phyloP scores from a whole-genome alignment of 2,113 vertebrate species.

The Felis catus region F.catus_Fca126_mat1.0 CM031425.1:1576501-1577000 shows the following conservation, averaged over 20 bases:
- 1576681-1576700: constrained; percentile 8
- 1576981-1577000: not conserved
- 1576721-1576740: not conserved
- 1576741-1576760: not conserved
- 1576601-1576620: constrained; percentile 3
- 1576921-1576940: not conserved
- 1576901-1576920: no score
- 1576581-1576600: not conserved
- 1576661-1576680: constrained; percentile 16
- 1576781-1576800: no score
- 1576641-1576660: constrained; percentile 37
- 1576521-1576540: constrained; percentile 13
- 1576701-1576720: not conserved
- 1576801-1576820: no score
- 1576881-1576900: no score
- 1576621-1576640: constrained; percentile 26
- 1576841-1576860: no score
- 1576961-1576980: not conserved
- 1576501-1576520: not conserved
- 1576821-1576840: no score
- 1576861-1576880: no score
- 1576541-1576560: not conserved
- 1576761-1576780: no score
- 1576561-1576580: not conserved
- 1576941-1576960: not conserved